Conservation (phyloP, 2,797 vertebrate species). For the Peromyscus nudipes region DNA sequence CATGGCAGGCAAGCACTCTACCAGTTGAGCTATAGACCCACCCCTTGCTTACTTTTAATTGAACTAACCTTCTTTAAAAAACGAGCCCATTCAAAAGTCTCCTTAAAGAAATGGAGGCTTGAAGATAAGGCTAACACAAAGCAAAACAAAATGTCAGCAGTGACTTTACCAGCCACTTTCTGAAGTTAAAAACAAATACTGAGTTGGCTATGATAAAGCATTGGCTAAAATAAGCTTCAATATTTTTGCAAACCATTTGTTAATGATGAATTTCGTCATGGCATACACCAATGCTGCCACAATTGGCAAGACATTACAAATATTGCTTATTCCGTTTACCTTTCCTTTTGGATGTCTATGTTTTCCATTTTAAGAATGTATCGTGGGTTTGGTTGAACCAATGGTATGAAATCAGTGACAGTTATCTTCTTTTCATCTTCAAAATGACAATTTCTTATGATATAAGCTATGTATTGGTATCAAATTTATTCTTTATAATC, state of each 20-base stretch:
- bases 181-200: constrained; percentile 14
- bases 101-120: constrained; percentile 43
- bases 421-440: constrained; percentile 20
- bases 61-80: constrained; percentile 23
- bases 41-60: neutral
- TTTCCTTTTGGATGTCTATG: constrained; percentile 35
- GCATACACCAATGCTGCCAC: neutral
- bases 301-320: constrained; percentile 43
- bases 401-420: neutral
- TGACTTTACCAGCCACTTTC: neutral
- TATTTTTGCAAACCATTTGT: neutral
- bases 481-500: constrained; percentile 30
- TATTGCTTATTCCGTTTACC: constrained; percentile 34
- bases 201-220: neutral
- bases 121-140: constrained; percentile 44
- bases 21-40: neutral
- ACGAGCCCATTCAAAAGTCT: constrained; percentile 22
- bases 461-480: neutral
- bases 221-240: constrained; percentile 16
- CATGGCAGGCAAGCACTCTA: neutral
- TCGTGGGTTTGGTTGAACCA: neutral
- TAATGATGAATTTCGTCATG: constrained; percentile 46
- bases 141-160: constrained; percentile 54
- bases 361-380: constrained; percentile 33
- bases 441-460: constrained; percentile 31